Conservation (phyloP, 2,888 invertebrate genomes). For the Cheilosia impressa region DNA sequence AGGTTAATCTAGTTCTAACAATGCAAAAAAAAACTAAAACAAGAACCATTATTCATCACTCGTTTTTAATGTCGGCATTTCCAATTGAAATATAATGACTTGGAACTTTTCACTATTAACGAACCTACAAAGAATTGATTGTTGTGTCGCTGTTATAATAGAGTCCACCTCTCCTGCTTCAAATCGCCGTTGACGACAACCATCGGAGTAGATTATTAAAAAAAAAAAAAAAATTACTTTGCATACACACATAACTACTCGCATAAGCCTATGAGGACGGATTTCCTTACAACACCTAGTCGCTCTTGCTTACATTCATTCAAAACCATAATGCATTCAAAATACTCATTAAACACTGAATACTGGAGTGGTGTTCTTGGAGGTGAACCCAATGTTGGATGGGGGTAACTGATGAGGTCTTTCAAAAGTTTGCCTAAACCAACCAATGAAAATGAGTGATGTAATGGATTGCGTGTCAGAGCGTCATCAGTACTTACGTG, state of each 20-base stretch:
- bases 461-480: slow-evolving; percentile 71
- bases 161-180: slow-evolving; percentile 6
- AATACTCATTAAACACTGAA: slow-evolving; percentile 47
- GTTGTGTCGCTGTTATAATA: slow-evolving; percentile 39
- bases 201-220: slow-evolving; percentile 13
- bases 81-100: slow-evolving; percentile 72
- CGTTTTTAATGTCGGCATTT: slow-evolving; percentile 48
- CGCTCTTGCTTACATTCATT: slow-evolving; percentile 22
- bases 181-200: slow-evolving; percentile 4
- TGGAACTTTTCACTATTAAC: slow-evolving; percentile 69
- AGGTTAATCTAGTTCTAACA: not conserved
- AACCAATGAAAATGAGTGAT: slow-evolving; percentile 62
- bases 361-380: not conserved
- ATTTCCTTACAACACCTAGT: slow-evolving; percentile 39
- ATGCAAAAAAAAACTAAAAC: not conserved
- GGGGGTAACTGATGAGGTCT: slow-evolving; percentile 19
- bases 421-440: slow-evolving; percentile 8
- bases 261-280: slow-evolving; percentile 6
- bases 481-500: slow-evolving; percentile 68
- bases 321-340: slow-evolving; percentile 58
- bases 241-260: not conserved
- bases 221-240: slow-evolving; percentile 24
- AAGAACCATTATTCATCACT: slow-evolving; percentile 14
- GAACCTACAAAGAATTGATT: slow-evolving; percentile 56
- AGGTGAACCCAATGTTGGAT: not conserved